Percentiles rank a stretch among this genome's conserved stretches.
Conservation (phyloP, 2,888 invertebrate genomes). For the Dryomyza anilis region DNA sequence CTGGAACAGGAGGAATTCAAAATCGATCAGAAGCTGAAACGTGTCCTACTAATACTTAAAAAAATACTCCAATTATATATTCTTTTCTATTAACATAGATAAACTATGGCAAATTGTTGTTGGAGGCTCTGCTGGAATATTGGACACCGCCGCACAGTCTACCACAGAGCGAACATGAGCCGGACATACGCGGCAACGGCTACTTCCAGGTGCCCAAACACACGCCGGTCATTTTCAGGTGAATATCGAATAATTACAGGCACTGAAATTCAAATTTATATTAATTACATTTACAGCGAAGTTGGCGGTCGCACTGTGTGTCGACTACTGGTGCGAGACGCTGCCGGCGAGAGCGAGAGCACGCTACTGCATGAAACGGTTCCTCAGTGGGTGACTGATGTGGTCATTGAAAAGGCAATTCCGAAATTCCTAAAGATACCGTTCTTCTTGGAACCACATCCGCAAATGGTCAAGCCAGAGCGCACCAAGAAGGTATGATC, state of each 20-base stretch:
- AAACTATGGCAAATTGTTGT: conserved; percentile 90
- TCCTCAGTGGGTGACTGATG: conserved; percentile 94
- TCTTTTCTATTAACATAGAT: conserved; percentile 73
- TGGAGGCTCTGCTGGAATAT: conserved; percentile 93
- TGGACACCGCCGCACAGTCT: conserved; percentile 80
- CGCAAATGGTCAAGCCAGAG: conserved; percentile 72
- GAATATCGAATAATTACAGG: conserved; percentile 29
- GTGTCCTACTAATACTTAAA: too few relatives aligned
- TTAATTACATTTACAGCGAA: conserved; percentile 76
- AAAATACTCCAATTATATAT: too few relatives aligned
- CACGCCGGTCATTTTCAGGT: conserved; percentile 95
- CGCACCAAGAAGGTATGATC: conserved; percentile 77
- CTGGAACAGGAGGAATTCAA: too few relatives aligned
- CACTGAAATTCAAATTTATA: background rate
- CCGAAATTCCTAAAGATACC: conserved; percentile 97
- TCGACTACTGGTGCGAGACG: conserved; percentile 85
- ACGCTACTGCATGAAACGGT: conserved; percentile 90
- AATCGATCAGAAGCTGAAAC: too few relatives aligned
- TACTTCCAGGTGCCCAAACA: conserved; percentile 93
- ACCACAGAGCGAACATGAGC: conserved; percentile 70
- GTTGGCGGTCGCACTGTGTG: conserved; percentile 94
- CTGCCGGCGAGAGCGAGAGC: conserved; percentile 90
- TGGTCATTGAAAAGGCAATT: conserved; percentile 89
- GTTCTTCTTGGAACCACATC: conserved; percentile 95
- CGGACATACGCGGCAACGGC: conserved; percentile 74